Evolutionary conservation across 2,888 invertebrate species (phyloP).

Genomic region (Ophion slaviceki): DNA sequence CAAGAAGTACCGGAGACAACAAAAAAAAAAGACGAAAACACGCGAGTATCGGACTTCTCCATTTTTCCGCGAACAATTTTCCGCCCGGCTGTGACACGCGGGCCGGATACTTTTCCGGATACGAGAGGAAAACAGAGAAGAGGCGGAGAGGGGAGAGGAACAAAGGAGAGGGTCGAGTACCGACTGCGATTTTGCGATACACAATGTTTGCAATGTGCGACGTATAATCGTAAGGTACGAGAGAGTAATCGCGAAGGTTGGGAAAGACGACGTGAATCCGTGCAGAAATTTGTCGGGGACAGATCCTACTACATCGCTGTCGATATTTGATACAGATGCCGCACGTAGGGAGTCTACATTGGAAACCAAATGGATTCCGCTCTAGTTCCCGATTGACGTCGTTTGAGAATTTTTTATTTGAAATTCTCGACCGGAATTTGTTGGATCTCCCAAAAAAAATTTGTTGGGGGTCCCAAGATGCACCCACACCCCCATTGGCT

Average conservation of each 20-base stretch:
- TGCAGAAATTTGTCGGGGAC: conserved; percentile 9
- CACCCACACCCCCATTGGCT: too few relatives aligned
- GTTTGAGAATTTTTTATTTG: too few relatives aligned
- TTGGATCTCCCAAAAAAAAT: too few relatives aligned
- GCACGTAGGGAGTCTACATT: too few relatives aligned
- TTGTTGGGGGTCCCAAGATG: too few relatives aligned
- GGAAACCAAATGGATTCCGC: too few relatives aligned
- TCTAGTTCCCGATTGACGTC: too few relatives aligned
- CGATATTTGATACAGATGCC: too few relatives aligned
- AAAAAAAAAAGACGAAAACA: conserved; percentile 1
- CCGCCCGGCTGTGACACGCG: conserved; percentile 4
- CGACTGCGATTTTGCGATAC: conserved; percentile 20
- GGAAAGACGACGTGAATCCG: conserved; percentile 47
- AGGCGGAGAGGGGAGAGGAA: not conserved
- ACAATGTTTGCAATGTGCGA: conserved; percentile 12
- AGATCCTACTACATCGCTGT: too few relatives aligned
- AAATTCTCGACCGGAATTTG: too few relatives aligned
- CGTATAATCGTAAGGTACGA: not conserved
- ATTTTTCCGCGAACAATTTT: conserved; percentile 40
- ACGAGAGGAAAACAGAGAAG: not conserved
- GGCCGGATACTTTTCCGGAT: not conserved
- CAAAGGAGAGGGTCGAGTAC: not conserved
- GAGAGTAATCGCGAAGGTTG: not conserved
- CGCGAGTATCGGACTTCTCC: conserved; percentile 9
- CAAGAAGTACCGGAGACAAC: not conserved